Base-by-base conservation (phyloP, 2,888 invertebrate genomes). In the Buathra laborator region DNA sequence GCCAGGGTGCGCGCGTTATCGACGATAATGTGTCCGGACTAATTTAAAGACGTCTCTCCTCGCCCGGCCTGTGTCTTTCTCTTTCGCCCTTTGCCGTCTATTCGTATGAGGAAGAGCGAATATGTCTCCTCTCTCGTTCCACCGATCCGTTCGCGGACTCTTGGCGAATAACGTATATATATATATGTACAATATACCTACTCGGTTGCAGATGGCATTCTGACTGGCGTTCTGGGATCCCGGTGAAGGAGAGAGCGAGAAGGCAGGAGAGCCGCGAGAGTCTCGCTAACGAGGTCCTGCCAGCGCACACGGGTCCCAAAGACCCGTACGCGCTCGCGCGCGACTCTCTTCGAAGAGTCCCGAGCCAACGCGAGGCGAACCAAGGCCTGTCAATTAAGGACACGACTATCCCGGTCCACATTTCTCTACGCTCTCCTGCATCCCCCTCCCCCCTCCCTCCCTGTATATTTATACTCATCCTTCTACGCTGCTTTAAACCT, bases 361-460 rank as follows among this genome's bases (percentile, higher is more conserved):
- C 29, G 83, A 84, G 74, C 90, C 90, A 92, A 90, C 66, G 79
- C 79, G 85, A 77, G 64, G 67, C 79, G 76, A 71, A 66, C 78
- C 87, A 86, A 86, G 88, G 92, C 93, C 94, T 93, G 94, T 93
- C 94, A 94, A 94, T 94, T 94, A 94, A 93, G 93, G 90, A 93
- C 93, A 92, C 93, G 91, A 92, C 93, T 92, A 91, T 92, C 91
- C 92, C 92, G 92, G 91, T 91, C 92, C 92, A 92, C 93, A 93
- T 93, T 93, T 93, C 93, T 93, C 91, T 90, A 87, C 89, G 87
- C 88, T 87, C 87, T 88, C 87, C 89, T 66, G 86, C 89, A 87
- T 88, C 87, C 86, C 86, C 87, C 85, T 87, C 88, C 86, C 87
- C 87, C 87, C 89, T 66, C 86, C 89, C 86, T 88, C 87, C 86